Evolutionary conservation across 2,113 vertebrate genomes (phyloP).

Genomic region (Anser cygnoides): DNA sequence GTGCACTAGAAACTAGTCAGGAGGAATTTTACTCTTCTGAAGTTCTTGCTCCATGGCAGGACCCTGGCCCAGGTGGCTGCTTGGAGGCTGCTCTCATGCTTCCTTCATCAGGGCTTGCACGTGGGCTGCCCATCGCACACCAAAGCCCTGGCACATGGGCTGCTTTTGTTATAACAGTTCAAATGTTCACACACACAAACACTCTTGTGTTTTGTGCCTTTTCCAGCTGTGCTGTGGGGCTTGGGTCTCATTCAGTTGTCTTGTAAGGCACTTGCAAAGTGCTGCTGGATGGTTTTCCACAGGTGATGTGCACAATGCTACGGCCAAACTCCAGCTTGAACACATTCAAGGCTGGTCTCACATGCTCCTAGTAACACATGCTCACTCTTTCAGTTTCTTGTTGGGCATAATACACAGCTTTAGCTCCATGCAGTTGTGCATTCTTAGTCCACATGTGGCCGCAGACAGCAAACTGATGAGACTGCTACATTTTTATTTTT

Average conservation of each 20-base stretch:
- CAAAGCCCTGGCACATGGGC: neutral
- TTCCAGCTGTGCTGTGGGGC: neutral
- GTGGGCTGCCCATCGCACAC: rapidly evolving
- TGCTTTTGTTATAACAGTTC: neutral
- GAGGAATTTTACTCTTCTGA: neutral
- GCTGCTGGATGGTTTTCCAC: neutral
- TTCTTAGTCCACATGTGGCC: neutral
- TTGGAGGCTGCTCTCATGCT: neutral
- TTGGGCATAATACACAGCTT: neutral
- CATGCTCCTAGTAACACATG: neutral
- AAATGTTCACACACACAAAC: neutral
- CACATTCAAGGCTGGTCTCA: neutral
- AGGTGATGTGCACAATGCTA: neutral
- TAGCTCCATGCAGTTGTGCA: neutral
- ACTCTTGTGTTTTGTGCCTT: neutral
- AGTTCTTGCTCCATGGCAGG: neutral
- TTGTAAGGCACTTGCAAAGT: too few relatives aligned
- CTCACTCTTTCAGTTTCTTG: neutral
- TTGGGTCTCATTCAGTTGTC: neutral
- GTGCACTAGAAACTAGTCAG: neutral
- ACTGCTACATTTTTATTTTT: neutral
- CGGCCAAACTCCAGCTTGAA: neutral
- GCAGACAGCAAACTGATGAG: neutral
- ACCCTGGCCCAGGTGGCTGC: neutral
- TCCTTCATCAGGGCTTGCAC: neutral